Base-by-base conservation (phyloP, 2,888 invertebrate genomes). In the Drosophila stalkeri region DNA sequence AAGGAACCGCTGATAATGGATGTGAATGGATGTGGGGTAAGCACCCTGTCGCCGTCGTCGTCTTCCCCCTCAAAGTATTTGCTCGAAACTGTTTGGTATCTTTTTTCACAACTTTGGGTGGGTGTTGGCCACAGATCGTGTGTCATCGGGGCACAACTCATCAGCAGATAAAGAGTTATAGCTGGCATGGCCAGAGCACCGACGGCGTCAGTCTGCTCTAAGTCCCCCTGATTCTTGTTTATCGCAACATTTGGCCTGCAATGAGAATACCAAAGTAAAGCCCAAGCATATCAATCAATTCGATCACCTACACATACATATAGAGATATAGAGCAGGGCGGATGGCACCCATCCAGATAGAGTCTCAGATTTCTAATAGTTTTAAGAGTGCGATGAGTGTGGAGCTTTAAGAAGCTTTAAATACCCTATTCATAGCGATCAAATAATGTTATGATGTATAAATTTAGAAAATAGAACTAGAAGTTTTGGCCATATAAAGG, bases 121-220 rank as follows among this genome's bases (percentile, higher is more conserved):
- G 89, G 86, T 85, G 89, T 86, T 88, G 86, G 84, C 84, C 64
- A 54, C 65, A 80, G 78, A 77, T 74, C 60, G 77, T 84, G 85
- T 82, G 82, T 82, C 82, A 82, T 77, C 64, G 56, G 63, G 54
- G 51, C 75, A 56, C 60, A 66, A 72, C 82, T 80, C 77, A 82
- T 82, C 80, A 70, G 62, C 80, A 74, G 82, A 74, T 78, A 83
- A 74, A 71, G 71, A 55, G 57, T 51, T 51, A 51, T 51, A 51
- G 49, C 49, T 18, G 37, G 20, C 52, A 31, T 16, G 52, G 37
- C 35, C 52, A 37, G 52, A 52, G 52, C 35, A 33, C 39, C 51
- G 11, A 18, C 65, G 43, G 35, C 11, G 23, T n/a, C 9, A 6
- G 7, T 14, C 35, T 16, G n/a, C 37, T 37, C 52, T 16, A 37